Percentiles rank a stretch among this genome's conserved stretches.
phyloP scores from a whole-genome alignment of 2,113 vertebrate genomes.

The Eulacestoma nigropectus region DNA sequence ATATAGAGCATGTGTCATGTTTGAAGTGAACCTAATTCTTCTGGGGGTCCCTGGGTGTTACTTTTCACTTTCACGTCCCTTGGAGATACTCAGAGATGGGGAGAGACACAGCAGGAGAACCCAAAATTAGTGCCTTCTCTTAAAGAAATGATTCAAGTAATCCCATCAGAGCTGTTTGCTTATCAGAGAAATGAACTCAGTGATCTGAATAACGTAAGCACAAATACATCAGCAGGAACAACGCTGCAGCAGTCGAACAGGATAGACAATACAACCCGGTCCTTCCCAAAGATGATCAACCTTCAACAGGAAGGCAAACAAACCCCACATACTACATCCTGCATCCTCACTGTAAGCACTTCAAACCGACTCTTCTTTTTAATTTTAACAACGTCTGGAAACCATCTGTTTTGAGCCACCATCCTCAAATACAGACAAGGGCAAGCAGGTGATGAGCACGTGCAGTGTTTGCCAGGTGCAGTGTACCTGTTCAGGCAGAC shows the following conservation, averaged over 20 bases:
- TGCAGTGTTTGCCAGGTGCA: neutral
- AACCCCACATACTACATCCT: neutral
- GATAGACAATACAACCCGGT: neutral
- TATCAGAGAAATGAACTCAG: neutral
- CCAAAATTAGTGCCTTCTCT: neutral
- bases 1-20: constrained; percentile 9
- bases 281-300: neutral
- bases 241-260: neutral
- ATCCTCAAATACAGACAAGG: neutral
- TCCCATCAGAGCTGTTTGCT: neutral
- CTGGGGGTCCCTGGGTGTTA: neutral
- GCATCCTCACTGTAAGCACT: neutral
- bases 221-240: neutral
- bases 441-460: neutral
- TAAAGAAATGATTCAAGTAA: neutral
- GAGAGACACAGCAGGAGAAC: neutral
- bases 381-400: neutral
- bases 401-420: neutral
- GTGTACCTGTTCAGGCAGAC: neutral
- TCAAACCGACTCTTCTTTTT: neutral
- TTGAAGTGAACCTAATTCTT: constrained; percentile 25
- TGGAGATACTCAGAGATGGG: neutral
- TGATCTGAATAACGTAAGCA: neutral
- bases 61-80: constrained; percentile 19
- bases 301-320: neutral